Evolutionary conservation across 2,888 invertebrate genomes (phyloP), one percentile per base, ranked within the genome.

Genomic region (Cryptocephalus moraei): DNA sequence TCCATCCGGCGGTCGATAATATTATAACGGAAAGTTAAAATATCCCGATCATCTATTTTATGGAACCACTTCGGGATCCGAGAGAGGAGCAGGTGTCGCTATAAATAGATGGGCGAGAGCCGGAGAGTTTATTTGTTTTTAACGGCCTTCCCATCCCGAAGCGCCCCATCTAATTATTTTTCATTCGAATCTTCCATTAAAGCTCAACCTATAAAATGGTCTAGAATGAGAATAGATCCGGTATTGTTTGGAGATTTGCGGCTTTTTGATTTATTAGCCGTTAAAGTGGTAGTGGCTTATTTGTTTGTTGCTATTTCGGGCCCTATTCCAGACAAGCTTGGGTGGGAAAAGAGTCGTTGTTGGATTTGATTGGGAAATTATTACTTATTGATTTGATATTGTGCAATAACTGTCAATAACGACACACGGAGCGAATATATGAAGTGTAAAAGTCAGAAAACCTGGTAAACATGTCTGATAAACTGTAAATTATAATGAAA

Each of bases 121-220:
- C 34, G 39, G 52, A 47, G 46, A 49, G 50, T 54, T 54, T 54
- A 54, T 54, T 54, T 54, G 51, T 51, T 51, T 51, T 55, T 2
- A 42, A 43, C 45, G 54, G 49, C 52, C 54, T 54, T 54, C 52
- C 51, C 48, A 49, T 49, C 47, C 50, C 52, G 52, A 50, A 54
- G 12, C 12, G 12, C 12, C 50, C 48, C 50, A 54, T 51, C 52
- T 49, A 50, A 50, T 54, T 51, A 50, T 51, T 51, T 22, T 54
- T 51, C 47, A 53, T 53, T 48, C 45, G 42, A 41, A 41, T 38
- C 22, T 46, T 46, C 41, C 44, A 47, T 47, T 49, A 46, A 45
- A 50, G 44, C 46, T 4, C 3, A 22, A 45, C 43, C 47, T 43
- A 48, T 50, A 47, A 50, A 48, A 48, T 6, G 22, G 6, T 41